Evolutionary conservation across 2,113 vertebrate genomes (phyloP).

Genomic region (Panthera leo): DNA sequence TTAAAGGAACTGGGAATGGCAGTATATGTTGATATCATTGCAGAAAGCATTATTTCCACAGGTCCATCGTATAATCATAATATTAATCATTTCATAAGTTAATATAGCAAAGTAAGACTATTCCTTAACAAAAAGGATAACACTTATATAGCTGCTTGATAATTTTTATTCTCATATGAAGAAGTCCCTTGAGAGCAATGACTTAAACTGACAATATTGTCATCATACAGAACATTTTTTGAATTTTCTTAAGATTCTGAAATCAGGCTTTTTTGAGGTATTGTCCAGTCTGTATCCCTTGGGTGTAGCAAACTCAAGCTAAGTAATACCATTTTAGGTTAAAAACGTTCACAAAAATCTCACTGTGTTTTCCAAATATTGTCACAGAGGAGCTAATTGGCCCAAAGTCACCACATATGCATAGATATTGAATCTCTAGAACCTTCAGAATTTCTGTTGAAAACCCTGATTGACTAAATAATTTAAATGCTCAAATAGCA

Average conservation of each 20-base stretch:
- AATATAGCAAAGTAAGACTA: background rate
- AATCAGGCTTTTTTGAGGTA: background rate
- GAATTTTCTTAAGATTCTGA: constrained; percentile 4
- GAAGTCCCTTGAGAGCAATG: background rate
- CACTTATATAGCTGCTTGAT: background rate
- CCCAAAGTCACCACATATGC: background rate
- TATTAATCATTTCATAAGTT: constrained; percentile 39
- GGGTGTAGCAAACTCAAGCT: background rate
- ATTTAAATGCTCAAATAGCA: constrained; percentile 19
- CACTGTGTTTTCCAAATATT: background rate
- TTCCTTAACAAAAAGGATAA: background rate
- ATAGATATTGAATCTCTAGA: background rate
- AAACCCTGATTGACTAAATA: constrained; percentile 18
- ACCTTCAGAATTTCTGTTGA: background rate
- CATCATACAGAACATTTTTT: background rate
- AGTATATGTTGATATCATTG: background rate
- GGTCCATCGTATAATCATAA: background rate
- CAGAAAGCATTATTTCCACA: background rate
- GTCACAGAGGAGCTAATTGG: background rate
- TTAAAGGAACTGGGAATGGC: background rate
- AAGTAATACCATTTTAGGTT: constrained; percentile 9
- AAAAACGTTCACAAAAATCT: constrained; percentile 22
- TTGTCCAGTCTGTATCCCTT: background rate
- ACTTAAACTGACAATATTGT: background rate
- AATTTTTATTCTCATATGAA: constrained; percentile 21